These are phyloP conservation scores for Smithornis capensis DNA, from an alignment of 2,113 vertebrate species.

Conservation along the genomic window DNA sequence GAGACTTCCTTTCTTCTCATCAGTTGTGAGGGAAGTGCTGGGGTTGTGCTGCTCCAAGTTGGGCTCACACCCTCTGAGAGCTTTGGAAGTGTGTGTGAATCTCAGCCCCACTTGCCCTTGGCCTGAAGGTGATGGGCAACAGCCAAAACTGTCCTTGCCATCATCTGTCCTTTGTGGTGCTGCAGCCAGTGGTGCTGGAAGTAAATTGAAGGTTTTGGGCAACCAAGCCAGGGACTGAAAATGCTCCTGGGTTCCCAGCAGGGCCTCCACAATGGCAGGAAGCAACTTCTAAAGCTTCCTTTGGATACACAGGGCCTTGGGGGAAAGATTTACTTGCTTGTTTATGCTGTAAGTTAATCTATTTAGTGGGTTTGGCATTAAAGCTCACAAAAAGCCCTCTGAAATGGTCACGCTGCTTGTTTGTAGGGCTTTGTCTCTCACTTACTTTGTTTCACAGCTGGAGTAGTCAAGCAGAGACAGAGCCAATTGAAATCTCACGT, in stretches of 20 bases:
- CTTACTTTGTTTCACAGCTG: slow-evolving; percentile 54
- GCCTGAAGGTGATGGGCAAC: background rate
- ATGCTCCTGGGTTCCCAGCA: slow-evolving; percentile 49
- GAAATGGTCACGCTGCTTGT: slow-evolving; percentile 8
- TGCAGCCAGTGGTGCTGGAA: background rate
- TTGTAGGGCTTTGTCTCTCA: slow-evolving; percentile 46
- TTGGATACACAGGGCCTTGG: slow-evolving; percentile 40
- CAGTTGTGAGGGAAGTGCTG: fast-evolving
- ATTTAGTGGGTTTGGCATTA: slow-evolving; percentile 53
- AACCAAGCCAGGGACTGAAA: slow-evolving; percentile 38
- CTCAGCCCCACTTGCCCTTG: fast-evolving
- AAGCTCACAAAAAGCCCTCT: slow-evolving; percentile 38
- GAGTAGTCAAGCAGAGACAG: background rate
- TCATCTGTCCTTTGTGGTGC: background rate
- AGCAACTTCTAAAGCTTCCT: slow-evolving; percentile 57
- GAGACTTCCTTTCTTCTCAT: background rate
- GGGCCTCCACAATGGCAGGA: slow-evolving; percentile 61
- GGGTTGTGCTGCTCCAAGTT: background rate
- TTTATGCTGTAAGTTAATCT: slow-evolving; percentile 64
- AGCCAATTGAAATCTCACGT: slow-evolving; percentile 11
- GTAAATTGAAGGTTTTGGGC: background rate
- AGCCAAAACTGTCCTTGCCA: background rate
- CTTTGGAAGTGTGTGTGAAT: background rate
- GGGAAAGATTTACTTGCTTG: slow-evolving; percentile 63
- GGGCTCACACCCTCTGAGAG: background rate